Evolutionary conservation across 2,113 vertebrate genomes (phyloP), one percentile per base, ranked within the genome.

Genomic region (Solenodon paradoxus): DNA sequence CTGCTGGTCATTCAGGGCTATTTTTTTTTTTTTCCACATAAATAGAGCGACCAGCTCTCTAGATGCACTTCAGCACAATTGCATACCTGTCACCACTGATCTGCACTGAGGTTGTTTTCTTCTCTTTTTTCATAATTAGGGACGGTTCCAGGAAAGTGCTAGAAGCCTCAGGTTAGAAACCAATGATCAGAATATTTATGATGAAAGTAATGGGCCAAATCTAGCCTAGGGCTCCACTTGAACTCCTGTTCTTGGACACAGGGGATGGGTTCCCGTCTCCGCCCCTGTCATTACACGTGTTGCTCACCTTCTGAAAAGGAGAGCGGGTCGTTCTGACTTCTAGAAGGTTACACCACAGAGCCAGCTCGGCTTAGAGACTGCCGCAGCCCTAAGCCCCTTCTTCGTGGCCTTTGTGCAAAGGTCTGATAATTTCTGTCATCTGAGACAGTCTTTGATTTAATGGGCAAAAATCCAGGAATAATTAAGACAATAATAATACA

Each of bases 401-500:
- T 77, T 72, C 82, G 64, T 95, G 84, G 96, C 94, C 94, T 97
- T 96, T 96, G 85, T 75, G 55, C 96, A 88, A 97, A 97, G 57
- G 32, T 95, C 86, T 57, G 69, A 96, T 97, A 95, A 86, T 97
- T 98, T 98, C 97, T 98, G 96, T 97, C 97, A 93, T 98, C 95
- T 97, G 97, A 98, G 97, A 97, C 94, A 97, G 90, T 96, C 96
- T 97, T 97, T 88, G 93, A 96, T 97, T 97, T 96, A 98, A 95
- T 94, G 97, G 98, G 97, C 97, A 97, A 90, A 97, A 97, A 97
- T 97, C 97, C 98, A 98, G 97, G 94, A 97, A 97, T 98, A 98
- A 98, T 98, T 97, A 98, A 98, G 97, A 97, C 97, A 97, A 97
- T 97, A 98, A 98, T 88, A 97, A 95, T 72, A 96, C 91, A 97